Evolutionary conservation across 2,797 vertebrate species (phyloP).

Genomic region (Yasuhikotakia modesta): DNA sequence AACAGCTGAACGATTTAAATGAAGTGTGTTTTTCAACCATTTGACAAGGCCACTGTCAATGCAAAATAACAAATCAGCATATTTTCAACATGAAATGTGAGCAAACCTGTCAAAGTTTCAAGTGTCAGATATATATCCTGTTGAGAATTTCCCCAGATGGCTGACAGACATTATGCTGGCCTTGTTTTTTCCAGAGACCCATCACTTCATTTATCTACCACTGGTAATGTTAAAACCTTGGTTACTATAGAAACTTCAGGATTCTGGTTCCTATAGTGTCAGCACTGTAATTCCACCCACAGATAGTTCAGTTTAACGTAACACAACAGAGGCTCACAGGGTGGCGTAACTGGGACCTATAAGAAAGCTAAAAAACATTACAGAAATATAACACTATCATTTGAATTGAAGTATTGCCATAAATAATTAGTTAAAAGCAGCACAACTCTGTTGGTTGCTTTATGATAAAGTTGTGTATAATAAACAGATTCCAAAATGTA

Average conservation of each 20-base stretch:
- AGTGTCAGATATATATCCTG: no score
- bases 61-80: neutral
- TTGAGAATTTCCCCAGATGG: no score
- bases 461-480: no score
- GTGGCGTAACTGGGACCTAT: neutral
- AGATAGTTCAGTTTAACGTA: neutral
- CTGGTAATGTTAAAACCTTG: neutral
- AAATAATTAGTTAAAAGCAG: no score
- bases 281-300: neutral
- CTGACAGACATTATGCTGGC: no score
- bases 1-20: neutral
- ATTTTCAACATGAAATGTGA: neutral
- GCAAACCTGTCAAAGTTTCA: no score
- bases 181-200: neutral
- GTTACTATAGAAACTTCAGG: neutral
- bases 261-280: neutral
- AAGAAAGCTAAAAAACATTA: no score
- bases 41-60: neutral
- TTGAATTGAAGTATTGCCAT: no score
- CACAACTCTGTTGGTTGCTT: no score
- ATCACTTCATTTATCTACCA: neutral
- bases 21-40: neutral
- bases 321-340: neutral
- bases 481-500: no score
- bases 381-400: no score